Conservation (phyloP, 64 coral and sea anemone genomes). For the Stylophora pistillata region DNA sequence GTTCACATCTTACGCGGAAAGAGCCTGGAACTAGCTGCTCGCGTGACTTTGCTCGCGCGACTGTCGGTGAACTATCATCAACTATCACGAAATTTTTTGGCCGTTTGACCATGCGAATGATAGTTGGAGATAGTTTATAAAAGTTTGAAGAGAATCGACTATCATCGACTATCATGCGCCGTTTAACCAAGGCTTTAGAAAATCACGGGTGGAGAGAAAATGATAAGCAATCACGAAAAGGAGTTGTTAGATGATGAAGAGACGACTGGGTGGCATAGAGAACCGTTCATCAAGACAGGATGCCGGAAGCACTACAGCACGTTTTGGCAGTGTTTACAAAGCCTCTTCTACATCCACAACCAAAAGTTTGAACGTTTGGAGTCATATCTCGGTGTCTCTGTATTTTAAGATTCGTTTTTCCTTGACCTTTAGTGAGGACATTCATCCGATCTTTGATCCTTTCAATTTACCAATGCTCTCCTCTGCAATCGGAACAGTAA, state of each 20-base stretch:
- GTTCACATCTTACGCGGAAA: no score
- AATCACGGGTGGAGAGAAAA: no score
- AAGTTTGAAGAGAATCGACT: no score
- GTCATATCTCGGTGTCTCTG: slow-evolving; percentile 19
- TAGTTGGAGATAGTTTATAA: no score
- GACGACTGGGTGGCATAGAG: slow-evolving; percentile 13
- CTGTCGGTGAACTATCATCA: no score
- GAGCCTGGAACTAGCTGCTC: no score
- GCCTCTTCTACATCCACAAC: slow-evolving; percentile 48
- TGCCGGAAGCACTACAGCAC: slow-evolving; percentile 5
- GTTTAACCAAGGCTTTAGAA: no score
- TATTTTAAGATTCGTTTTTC: slow-evolving; percentile 29
- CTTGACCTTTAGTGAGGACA: neutral
- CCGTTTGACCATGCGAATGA: no score
- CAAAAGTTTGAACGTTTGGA: slow-evolving; percentile 55
- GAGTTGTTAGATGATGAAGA: neutral
- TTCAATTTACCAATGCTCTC: slow-evolving; percentile 14
- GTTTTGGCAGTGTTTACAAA: slow-evolving; percentile 39
- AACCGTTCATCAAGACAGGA: slow-evolving; percentile 37
- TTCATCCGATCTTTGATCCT: neutral
- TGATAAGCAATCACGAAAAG: neutral
- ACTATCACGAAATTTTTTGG: no score
- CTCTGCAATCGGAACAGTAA: slow-evolving; percentile 28
- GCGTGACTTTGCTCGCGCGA: no score
- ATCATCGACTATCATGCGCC: no score